A percentile compares a stretch with the other conserved stretches of the same genome.
phyloP scores from a whole-genome alignment of 2,888 invertebrate species.

The Monopis laevigella region DNA sequence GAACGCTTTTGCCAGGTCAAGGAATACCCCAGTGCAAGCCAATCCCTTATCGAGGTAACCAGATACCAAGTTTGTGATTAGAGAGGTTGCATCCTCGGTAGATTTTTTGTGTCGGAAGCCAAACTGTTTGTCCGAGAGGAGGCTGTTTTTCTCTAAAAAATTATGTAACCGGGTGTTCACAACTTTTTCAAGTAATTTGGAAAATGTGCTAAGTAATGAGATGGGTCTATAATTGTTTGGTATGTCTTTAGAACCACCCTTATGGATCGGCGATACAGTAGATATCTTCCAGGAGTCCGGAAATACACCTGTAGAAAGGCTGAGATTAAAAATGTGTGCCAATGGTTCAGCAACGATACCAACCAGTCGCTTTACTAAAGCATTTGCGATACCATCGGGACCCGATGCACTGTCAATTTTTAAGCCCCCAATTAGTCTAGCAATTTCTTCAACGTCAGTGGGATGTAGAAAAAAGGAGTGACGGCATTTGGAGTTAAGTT shows the following conservation, averaged over 20 bases:
- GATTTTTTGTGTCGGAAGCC: constrained; percentile 15
- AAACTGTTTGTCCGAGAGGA: constrained; percentile 13
- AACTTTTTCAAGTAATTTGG: no score
- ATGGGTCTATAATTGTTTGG: constrained; percentile 18
- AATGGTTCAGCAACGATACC: constrained; percentile 10
- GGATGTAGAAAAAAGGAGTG: constrained; percentile 17
- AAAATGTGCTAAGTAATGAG: constrained; percentile 9
- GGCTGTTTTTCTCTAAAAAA: constrained; percentile 11
- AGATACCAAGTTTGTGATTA: no score
- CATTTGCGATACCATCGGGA: constrained; percentile 14
- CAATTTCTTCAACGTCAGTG: constrained; percentile 14
- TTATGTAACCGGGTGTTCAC: constrained; percentile 6
- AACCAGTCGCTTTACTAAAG: constrained; percentile 15
- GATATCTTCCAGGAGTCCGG: constrained; percentile 18
- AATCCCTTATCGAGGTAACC: no score
- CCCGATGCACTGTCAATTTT: constrained; percentile 16
- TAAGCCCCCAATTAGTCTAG: constrained; percentile 11
- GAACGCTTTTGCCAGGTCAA: no score
- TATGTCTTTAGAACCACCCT: constrained; percentile 12
- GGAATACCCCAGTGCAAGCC: no score
- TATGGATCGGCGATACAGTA: constrained; percentile 15
- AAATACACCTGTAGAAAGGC: constrained; percentile 16
- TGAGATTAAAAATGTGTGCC: constrained; percentile 17
- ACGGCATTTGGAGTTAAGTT: neutral
- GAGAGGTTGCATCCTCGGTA: no score